Percentiles rank a stretch among this genome's conserved stretches.
phyloP scores from a whole-genome alignment of 2,888 invertebrate genomes.

The Leucoptera coffeella region DNA sequence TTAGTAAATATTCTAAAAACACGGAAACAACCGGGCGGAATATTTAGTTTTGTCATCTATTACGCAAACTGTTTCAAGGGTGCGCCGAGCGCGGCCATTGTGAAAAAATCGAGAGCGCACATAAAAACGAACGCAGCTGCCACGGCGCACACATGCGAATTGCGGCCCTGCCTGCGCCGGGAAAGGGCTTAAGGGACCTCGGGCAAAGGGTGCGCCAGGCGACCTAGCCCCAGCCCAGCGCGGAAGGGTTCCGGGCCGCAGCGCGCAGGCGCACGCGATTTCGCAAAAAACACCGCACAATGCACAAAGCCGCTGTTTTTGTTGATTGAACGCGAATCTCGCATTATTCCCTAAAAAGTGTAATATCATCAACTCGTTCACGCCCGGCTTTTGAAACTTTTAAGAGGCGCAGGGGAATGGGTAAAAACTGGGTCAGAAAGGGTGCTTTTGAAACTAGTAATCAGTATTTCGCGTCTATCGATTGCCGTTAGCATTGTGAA shows the following conservation, averaged over 20 bases:
- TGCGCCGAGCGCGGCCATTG: slow-evolving; percentile 38
- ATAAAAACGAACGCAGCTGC: slow-evolving; percentile 52
- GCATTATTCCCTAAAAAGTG: slow-evolving; percentile 38
- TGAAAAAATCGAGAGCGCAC: slow-evolving; percentile 50
- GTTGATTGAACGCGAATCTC: slow-evolving; percentile 52
- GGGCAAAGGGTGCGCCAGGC: slow-evolving; percentile 16
- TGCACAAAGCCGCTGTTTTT: slow-evolving; percentile 43
- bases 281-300: slow-evolving; percentile 41
- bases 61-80: slow-evolving; percentile 56
- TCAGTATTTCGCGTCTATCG: slow-evolving; percentile 45
- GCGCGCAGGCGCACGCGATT: slow-evolving; percentile 52
- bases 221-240: slow-evolving; percentile 3
- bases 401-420: slow-evolving; percentile 36
- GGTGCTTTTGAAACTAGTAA: slow-evolving; percentile 50
- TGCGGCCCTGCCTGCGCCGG: slow-evolving; percentile 35
- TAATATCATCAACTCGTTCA: slow-evolving; percentile 56
- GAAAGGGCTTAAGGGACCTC: slow-evolving; percentile 27
- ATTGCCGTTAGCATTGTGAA: slow-evolving; percentile 45
- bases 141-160: slow-evolving; percentile 47
- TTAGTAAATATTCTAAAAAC: slow-evolving; percentile 28
- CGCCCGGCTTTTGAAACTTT: slow-evolving; percentile 48
- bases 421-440: slow-evolving; percentile 54
- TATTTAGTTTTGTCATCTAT: slow-evolving; percentile 55
- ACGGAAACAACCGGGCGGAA: slow-evolving; percentile 53
- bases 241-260: slow-evolving; percentile 47